These are phyloP conservation scores for Serilophus lunatus DNA, from an alignment of 2,113 vertebrate genomes.

Conservation along the genomic window DNA sequence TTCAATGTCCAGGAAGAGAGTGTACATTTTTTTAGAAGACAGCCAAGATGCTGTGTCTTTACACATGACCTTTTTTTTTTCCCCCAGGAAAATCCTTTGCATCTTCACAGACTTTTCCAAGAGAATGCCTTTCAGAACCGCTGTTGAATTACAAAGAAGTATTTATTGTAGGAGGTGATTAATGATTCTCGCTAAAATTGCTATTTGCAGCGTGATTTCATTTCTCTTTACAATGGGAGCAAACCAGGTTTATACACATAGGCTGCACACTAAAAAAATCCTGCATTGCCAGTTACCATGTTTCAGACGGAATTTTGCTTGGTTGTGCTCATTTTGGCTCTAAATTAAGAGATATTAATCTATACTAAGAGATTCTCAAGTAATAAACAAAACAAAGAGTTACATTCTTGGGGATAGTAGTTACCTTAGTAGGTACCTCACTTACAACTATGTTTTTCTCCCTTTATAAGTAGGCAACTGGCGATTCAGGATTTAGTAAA, in stretches of 20 bases:
- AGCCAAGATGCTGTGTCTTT: constrained; percentile 69
- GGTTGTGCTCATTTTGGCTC: constrained; percentile 22
- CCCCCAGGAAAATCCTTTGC: constrained; percentile 74
- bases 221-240: constrained; percentile 73
- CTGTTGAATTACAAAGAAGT: constrained; percentile 88
- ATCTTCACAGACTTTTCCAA: constrained; percentile 80
- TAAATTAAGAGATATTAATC: too few species aligned
- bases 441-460: neutral
- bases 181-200: constrained; percentile 83
- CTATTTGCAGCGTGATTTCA: constrained; percentile 81
- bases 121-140: constrained; percentile 82
- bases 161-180: constrained; percentile 86
- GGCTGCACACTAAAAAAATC: constrained; percentile 42
- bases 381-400: neutral
- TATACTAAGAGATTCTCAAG: neutral
- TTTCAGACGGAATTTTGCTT: constrained; percentile 42
- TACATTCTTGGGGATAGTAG: neutral
- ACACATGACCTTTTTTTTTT: constrained; percentile 74
- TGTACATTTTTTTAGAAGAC: constrained; percentile 71
- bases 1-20: constrained; percentile 61
- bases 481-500: neutral
- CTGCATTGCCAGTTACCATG: neutral
- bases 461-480: neutral
- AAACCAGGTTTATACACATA: constrained; percentile 42
- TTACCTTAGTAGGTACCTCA: neutral